Conservation (phyloP, 2,113 vertebrate species). For the Psephotus haematonotus region DNA sequence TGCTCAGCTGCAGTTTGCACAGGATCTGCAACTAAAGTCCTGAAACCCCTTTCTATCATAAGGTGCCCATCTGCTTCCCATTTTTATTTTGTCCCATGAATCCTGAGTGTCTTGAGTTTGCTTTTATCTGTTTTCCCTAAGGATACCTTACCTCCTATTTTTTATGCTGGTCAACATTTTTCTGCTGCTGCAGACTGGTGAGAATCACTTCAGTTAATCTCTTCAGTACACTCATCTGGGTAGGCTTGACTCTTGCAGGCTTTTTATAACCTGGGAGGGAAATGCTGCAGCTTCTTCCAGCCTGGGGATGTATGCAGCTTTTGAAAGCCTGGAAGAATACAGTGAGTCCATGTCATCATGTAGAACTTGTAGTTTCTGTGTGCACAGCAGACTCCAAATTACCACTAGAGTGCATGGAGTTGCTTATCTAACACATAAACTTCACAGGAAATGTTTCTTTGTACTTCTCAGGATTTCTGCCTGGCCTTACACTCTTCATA, state of each 20-base stretch:
- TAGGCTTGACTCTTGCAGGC: background rate
- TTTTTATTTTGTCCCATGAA: background rate
- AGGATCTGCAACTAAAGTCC: background rate
- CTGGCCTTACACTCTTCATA: background rate
- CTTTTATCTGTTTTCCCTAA: background rate
- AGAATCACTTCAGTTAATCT: background rate
- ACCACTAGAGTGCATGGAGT: background rate
- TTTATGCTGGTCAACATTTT: background rate
- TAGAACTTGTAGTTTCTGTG: background rate
- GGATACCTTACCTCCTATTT: background rate
- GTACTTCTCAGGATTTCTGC: background rate
- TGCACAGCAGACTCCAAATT: background rate
- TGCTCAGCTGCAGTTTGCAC: background rate
- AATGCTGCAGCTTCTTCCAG: background rate
- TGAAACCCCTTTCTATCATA: background rate
- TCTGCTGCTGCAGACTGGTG: background rate
- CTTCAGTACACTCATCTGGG: background rate
- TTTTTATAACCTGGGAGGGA: background rate
- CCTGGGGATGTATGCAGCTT: rapidly evolving
- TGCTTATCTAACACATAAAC: background rate
- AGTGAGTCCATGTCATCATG: background rate
- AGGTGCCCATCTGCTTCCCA: background rate
- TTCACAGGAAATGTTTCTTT: background rate
- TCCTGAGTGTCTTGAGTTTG: background rate
- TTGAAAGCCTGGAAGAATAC: background rate